phyloP scores from a whole-genome alignment of 2,888 invertebrate genomes.

The Mystacides longicornis region DNA sequence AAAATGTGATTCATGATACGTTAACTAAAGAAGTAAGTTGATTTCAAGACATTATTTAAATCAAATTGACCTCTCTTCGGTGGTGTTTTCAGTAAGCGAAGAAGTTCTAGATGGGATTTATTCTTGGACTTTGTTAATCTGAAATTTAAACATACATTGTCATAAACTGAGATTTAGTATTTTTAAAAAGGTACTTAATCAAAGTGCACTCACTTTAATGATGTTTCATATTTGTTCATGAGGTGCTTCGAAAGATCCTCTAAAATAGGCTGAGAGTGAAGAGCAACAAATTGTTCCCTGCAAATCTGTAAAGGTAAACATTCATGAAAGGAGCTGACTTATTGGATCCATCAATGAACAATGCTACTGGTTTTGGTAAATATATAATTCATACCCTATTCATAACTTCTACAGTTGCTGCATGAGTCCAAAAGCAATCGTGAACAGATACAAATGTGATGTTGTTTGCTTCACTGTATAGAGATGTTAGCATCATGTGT shows the following conservation, averaged over 20 bases:
- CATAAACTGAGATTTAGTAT: too few relatives aligned
- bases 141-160: conserved; percentile 27
- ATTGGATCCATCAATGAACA: too few relatives aligned
- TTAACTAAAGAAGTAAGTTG: conserved; percentile 83
- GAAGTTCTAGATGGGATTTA: conserved; percentile 54
- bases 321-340: too few relatives aligned
- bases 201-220: conserved; percentile 44
- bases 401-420: conserved; percentile 78
- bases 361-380: neutral
- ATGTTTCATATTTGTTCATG: neutral
- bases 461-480: conserved; percentile 74
- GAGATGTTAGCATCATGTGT: conserved; percentile 99
- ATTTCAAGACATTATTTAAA: conserved; percentile 63
- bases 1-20: neutral
- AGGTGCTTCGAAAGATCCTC: conserved; percentile 69
- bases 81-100: conserved; percentile 52
- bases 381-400: conserved; percentile 57
- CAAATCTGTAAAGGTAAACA: conserved; percentile 60
- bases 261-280: conserved; percentile 89
- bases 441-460: conserved; percentile 95
- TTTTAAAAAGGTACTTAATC: too few relatives aligned
- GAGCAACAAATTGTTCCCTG: conserved; percentile 94
- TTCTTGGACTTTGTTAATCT: conserved; percentile 47
- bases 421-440: conserved; percentile 99
- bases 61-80: conserved; percentile 74